phyloP scores from a whole-genome alignment of 1,140 invertebrate genomes.

The Lepidurus packardi region DNA sequence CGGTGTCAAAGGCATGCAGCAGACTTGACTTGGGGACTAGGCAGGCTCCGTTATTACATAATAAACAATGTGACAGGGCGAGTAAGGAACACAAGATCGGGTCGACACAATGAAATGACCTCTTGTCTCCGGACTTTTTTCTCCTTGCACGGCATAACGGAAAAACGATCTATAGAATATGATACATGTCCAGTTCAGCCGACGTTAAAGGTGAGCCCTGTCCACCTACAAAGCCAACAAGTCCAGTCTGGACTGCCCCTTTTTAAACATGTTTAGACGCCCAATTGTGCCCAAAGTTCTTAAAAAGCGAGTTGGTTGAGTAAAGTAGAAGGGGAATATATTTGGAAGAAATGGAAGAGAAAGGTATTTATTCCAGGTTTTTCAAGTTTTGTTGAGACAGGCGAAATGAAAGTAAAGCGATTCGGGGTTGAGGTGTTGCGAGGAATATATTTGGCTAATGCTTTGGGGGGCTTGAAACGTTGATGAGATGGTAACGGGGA shows the following conservation, averaged over 20 bases:
- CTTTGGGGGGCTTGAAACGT: neutral
- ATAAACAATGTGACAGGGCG: slow-evolving; percentile 10
- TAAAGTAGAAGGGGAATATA: too few species aligned
- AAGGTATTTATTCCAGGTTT: too few species aligned
- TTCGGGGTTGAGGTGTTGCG: neutral
- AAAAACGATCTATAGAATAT: neutral
- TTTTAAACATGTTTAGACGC: too few species aligned
- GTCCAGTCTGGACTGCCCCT: too few species aligned
- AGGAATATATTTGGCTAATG: slow-evolving; percentile 9
- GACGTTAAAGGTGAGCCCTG: neutral
- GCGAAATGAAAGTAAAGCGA: neutral
- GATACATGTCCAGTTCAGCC: neutral
- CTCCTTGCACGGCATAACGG: neutral
- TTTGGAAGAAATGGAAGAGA: too few species aligned
- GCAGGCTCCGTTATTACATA: slow-evolving; percentile 15
- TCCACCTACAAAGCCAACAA: too few species aligned
- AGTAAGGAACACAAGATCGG: neutral
- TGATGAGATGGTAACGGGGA: slow-evolving; percentile 14
- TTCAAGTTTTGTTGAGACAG: neutral
- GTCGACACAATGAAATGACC: neutral
- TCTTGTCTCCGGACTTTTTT: neutral
- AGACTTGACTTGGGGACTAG: neutral
- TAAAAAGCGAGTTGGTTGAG: too few species aligned
- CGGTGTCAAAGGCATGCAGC: slow-evolving; percentile 10
- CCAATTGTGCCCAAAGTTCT: too few species aligned